phyloP scores from a whole-genome alignment of 2,113 vertebrate genomes.

The Strix uralensis region DNA sequence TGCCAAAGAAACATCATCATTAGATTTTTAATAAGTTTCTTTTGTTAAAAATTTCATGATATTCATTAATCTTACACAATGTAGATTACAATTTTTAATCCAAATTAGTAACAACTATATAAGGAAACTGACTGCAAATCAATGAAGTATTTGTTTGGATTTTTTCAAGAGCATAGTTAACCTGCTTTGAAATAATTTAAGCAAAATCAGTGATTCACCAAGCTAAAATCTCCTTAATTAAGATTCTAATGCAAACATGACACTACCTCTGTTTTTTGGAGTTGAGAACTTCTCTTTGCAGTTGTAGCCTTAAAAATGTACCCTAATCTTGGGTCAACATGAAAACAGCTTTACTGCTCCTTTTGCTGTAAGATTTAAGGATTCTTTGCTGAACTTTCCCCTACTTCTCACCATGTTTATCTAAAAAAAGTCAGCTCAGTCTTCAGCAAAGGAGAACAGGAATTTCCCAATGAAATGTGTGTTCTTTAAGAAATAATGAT shows the following conservation, averaged over 20 bases:
- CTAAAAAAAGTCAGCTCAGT: not conserved
- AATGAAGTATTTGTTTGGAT: not conserved
- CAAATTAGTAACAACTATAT: not conserved
- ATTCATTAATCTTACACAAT: not conserved
- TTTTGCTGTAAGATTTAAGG: not conserved
- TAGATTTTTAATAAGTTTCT: not conserved
- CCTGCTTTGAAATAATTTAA: not conserved
- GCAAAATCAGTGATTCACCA: not conserved
- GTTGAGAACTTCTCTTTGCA: not conserved
- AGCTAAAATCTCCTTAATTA: not conserved
- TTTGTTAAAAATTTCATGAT: not conserved
- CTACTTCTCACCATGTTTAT: not conserved
- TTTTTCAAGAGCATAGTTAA: not conserved
- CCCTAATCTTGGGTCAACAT: not conserved
- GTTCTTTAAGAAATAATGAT: not conserved
- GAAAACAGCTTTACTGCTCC: not conserved
- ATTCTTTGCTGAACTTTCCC: not conserved
- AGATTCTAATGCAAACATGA: not conserved
- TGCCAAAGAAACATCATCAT: not conserved
- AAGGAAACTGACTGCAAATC: not conserved
- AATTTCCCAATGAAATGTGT: not conserved
- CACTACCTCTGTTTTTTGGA: not conserved
- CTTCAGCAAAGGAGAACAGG: not conserved
- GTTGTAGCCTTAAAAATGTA: not conserved
- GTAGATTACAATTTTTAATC: not conserved